These are phyloP conservation scores for Drosophila ficusphila DNA, from an alignment of 1,140 invertebrate genomes.

Conservation along the genomic window DNA sequence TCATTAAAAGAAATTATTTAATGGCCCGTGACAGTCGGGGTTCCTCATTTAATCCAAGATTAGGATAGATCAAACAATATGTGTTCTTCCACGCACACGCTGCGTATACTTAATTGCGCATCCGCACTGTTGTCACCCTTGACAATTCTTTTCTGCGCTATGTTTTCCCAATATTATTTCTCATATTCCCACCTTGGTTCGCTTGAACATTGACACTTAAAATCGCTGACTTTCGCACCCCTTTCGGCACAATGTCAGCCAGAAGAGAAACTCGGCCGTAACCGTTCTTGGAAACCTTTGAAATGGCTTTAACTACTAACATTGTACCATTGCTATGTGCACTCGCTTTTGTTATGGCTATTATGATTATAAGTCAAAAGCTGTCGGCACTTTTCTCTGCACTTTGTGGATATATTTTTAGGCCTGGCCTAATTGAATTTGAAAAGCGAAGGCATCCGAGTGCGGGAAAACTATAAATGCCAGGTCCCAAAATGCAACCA, in stretches of 20 bases:
- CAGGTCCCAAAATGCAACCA: conserved; percentile 20
- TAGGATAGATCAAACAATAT: not conserved
- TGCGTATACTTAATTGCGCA: conserved; percentile 47
- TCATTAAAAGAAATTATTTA: conserved; percentile 29
- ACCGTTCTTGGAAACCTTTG: conserved; percentile 54
- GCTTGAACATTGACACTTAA: conserved; percentile 62
- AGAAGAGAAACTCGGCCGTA: conserved; percentile 16
- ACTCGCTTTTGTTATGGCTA: conserved; percentile 33
- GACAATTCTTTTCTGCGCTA: not conserved
- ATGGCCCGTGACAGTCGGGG: not conserved
- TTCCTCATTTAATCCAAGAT: not conserved
- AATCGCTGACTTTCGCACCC: conserved; percentile 48
- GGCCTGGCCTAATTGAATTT: conserved; percentile 72
- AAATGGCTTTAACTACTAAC: conserved; percentile 73
- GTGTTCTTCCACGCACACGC: not conserved
- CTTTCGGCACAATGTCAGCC: conserved; percentile 52
- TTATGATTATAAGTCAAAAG: conserved; percentile 68
- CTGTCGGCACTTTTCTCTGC: conserved; percentile 54
- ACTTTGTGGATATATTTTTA: conserved; percentile 58
- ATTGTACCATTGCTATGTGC: conserved; percentile 56
- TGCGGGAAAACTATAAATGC: conserved; percentile 68
- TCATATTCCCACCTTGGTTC: conserved; percentile 3
- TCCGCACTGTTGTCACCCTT: conserved; percentile 27
- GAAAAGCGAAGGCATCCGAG: not conserved
- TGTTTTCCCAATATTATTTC: not conserved